These are phyloP conservation scores for Abrostola tripartita DNA, from an alignment of 2,888 invertebrate genomes.

Conservation along the genomic window DNA sequence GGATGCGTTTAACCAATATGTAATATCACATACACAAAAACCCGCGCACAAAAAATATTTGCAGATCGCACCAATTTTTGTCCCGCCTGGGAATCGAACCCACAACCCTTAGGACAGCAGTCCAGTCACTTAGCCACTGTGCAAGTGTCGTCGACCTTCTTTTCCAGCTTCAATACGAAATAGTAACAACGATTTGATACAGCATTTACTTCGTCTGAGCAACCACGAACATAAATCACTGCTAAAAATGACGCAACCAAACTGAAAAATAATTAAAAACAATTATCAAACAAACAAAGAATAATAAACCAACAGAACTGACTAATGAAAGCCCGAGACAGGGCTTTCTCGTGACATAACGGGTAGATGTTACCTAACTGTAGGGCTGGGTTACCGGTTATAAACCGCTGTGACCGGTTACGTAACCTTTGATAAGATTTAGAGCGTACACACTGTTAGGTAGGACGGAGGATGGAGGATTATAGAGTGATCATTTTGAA, in stretches of 20 bases:
- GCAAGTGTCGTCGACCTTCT: no score
- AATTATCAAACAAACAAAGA: neutral
- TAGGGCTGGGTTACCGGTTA: conserved; percentile 53
- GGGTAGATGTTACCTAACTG: conserved; percentile 43
- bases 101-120: no score
- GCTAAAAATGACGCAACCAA: neutral
- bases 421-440: conserved; percentile 59
- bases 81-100: no score
- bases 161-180: no score
- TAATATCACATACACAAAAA: no score
- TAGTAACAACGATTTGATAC: no score
- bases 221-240: no score
- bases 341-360: conserved; percentile 16
- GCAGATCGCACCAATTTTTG: no score
- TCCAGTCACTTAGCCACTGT: no score
- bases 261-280: neutral
- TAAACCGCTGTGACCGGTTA: conserved; percentile 37
- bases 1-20: no score
- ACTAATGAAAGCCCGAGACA: conserved; percentile 5
- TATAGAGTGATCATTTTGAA: neutral
- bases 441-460: conserved; percentile 49
- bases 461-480: conserved; percentile 10
- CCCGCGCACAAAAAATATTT: no score
- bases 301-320: neutral
- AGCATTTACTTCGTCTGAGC: no score